Evolutionary conservation across 2,113 vertebrate genomes (phyloP).

Genomic region (Calyptomena viridis): DNA sequence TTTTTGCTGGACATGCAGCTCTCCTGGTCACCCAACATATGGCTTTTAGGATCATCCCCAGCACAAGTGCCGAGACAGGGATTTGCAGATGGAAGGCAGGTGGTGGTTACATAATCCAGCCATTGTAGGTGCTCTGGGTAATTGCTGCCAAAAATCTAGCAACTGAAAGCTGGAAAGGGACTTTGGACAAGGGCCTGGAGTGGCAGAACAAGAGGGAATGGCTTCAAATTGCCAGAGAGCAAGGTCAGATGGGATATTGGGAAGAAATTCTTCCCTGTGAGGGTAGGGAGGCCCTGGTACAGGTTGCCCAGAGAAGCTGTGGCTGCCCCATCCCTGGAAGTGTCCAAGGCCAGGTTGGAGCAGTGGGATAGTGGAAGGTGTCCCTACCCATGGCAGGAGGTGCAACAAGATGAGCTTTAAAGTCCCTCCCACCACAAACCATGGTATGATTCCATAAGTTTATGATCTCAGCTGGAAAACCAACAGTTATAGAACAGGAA

Average conservation of each 20-base stretch:
- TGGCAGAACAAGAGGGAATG: too few species aligned
- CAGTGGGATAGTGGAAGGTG: fast-evolving
- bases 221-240: neutral
- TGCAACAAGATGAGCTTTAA: neutral
- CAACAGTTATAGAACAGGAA: neutral
- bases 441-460: neutral
- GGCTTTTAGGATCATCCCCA: neutral
- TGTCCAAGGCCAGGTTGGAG: neutral
- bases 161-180: neutral
- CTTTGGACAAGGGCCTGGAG: too few species aligned
- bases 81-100: neutral
- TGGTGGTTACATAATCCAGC: neutral
- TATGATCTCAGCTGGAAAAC: neutral
- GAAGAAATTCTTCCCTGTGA: neutral
- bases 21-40: fast-evolving
- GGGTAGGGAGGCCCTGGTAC: neutral
- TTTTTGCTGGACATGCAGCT: neutral
- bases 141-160: neutral
- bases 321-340: neutral
- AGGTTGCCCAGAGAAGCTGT: neutral
- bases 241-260: neutral
- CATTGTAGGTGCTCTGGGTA: fast-evolving
- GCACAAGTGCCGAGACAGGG: neutral
- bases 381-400: neutral
- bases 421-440: neutral